Evolutionary conservation across 2,113 vertebrate species (phyloP).

Genomic region (Pica pica): DNA sequence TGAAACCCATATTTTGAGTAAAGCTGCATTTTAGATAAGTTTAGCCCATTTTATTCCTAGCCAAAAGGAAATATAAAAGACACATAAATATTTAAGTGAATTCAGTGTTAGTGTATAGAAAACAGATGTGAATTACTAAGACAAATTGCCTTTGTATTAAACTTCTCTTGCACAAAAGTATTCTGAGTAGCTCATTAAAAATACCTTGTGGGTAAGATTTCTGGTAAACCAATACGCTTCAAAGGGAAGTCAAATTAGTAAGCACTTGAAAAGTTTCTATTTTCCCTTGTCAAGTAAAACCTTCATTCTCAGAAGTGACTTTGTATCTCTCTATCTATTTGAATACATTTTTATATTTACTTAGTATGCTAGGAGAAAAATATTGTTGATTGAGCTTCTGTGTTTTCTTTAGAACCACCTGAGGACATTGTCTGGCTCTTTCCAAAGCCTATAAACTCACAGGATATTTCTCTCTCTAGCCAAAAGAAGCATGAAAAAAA

Average conservation of each 20-base stretch:
- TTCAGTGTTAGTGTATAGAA: constrained; percentile 11
- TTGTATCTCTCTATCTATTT: background rate
- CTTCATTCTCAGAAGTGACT: background rate
- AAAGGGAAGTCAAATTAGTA: background rate
- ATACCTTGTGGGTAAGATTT: constrained; percentile 19
- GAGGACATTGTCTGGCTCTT: background rate
- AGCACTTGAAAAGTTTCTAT: background rate
- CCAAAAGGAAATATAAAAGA: constrained; percentile 19
- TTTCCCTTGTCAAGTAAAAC: background rate
- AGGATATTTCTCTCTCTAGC: background rate
- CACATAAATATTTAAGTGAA: constrained; percentile 51
- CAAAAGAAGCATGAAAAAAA: background rate
- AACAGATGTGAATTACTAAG: constrained; percentile 23
- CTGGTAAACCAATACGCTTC: background rate
- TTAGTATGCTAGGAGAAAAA: background rate
- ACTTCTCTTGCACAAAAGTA: background rate
- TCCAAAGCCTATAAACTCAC: background rate
- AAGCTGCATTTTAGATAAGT: background rate
- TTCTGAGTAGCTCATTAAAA: constrained; percentile 30
- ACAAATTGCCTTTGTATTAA: constrained; percentile 49
- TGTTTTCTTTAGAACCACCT: background rate
- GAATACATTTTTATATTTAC: background rate
- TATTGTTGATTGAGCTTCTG: background rate
- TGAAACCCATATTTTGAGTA: background rate
- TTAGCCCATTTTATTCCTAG: constrained; percentile 34